Base-by-base conservation (phyloP, 2,888 invertebrate species). In the Dinocampus coccinellae region DNA sequence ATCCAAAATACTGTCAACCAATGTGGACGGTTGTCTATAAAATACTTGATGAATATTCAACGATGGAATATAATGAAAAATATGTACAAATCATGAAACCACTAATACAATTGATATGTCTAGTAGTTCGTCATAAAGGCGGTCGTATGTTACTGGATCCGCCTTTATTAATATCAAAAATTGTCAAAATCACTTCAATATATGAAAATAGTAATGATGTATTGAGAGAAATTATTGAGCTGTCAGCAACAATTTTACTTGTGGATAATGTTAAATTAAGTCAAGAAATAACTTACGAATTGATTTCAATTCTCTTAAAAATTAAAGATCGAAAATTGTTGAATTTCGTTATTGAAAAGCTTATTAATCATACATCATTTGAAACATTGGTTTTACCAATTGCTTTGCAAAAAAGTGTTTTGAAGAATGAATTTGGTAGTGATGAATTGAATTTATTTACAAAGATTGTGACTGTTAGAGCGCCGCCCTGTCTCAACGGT, bases 211-310 rank as follows among this genome's bases (percentile, higher is more conserved):
- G 81, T 2, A 68, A 71, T 16, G 69, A 73, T 42, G 70, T 82
- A 6, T 63, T 84, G 10, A 64, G 70, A 63, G 81, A 82, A 47
- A 70, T 81, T 33, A 75, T 82, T 26, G 80, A 82, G 62, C 67
- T 82, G 64, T 77, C 81, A 3, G 75, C 83, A 20, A 75, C 81
- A 7, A 80, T 85, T 63, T 79, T 88, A 39, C 77, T 88, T 16
- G 87, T 93, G 0, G 88, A 90, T 9, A 90, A 91, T 77, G 87
- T 93, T 0, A 91, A 91, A 64, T 86, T 95, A 11, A 90, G 92
- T 2, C 95, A 95, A 87, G 92, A 95, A 82, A 91, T 92, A 82
- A 91, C 93, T 0, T 92, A 92, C 39, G 89, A 91, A n/a, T 88
- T 95, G 66, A 90, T 93, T 0, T 90, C 91, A 79, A 92, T 92